phyloP scores from a whole-genome alignment of 2,113 vertebrate species.

The Zonotrichia leucophrys region DNA sequence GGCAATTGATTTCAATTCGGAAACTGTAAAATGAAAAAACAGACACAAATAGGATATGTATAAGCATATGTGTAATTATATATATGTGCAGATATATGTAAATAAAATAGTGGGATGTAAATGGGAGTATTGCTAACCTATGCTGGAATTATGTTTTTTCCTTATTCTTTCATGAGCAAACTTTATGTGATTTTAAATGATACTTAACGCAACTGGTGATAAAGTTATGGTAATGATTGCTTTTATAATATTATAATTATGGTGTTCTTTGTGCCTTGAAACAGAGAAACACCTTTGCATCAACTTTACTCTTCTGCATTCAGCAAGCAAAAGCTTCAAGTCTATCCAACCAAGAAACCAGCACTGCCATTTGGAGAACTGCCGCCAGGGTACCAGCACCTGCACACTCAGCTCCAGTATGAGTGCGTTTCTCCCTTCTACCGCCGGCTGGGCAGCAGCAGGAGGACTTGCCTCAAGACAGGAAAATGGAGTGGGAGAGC shows the following conservation, averaged over 20 bases:
- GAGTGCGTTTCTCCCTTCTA: constrained; percentile 91
- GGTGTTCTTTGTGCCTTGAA: not conserved
- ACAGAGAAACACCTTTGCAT: constrained; percentile 91
- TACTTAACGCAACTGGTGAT: not conserved
- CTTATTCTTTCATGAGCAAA: not conserved
- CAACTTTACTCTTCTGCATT: constrained; percentile 85
- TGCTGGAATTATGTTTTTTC: not conserved
- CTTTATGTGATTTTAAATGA: not conserved
- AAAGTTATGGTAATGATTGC: not conserved
- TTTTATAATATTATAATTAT: not conserved
- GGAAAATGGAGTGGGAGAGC: constrained; percentile 97
- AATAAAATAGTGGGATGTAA: not conserved
- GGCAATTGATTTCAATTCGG: not conserved
- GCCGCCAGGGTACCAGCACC: constrained; percentile 85
- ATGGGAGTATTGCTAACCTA: not conserved
- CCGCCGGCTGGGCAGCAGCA: constrained; percentile 88
- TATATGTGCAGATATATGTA: not conserved
- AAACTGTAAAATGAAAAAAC: not conserved
- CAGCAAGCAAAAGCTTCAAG: constrained; percentile 73
- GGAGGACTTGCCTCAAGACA: constrained; percentile 92
- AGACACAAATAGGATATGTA: not conserved
- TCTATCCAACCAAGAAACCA: constrained; percentile 81
- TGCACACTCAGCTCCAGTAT: constrained; percentile 93
- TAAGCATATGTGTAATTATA: not conserved
- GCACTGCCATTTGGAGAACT: constrained; percentile 77